Evolutionary conservation across 2,797 vertebrate species (phyloP).

Genomic region (Enteromius radiatus): DNA sequence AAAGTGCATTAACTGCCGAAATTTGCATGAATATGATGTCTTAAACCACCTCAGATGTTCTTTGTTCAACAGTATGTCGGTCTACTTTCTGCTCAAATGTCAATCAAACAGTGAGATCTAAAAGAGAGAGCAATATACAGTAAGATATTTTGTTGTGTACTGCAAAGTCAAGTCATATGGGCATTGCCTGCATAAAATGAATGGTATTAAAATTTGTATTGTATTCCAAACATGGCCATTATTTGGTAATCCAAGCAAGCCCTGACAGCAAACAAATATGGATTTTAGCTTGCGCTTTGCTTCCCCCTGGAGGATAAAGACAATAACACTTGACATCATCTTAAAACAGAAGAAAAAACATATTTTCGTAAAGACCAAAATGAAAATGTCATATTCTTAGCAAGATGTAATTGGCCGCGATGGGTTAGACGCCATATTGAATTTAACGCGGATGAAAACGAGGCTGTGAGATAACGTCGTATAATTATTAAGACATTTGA

Average conservation of each 20-base stretch:
- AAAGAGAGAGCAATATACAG: background rate
- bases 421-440: background rate
- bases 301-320: constrained; percentile 21
- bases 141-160: background rate
- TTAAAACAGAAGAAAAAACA: background rate
- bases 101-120: background rate
- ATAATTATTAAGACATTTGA: no score
- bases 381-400: background rate
- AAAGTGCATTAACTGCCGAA: no score
- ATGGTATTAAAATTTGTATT: background rate
- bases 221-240: background rate
- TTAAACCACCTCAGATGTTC: background rate
- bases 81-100: background rate
- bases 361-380: background rate
- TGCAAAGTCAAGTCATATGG: background rate
- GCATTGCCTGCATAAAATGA: background rate
- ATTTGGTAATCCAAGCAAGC: background rate
- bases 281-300: background rate
- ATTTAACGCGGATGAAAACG: background rate
- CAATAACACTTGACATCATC: background rate
- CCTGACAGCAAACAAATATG: background rate
- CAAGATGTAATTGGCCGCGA: background rate
- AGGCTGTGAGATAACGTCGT: background rate
- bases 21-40: background rate
- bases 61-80: background rate